Evolutionary conservation across 2,797 vertebrate genomes (phyloP).

Genomic region (Danio albolineatus): DNA sequence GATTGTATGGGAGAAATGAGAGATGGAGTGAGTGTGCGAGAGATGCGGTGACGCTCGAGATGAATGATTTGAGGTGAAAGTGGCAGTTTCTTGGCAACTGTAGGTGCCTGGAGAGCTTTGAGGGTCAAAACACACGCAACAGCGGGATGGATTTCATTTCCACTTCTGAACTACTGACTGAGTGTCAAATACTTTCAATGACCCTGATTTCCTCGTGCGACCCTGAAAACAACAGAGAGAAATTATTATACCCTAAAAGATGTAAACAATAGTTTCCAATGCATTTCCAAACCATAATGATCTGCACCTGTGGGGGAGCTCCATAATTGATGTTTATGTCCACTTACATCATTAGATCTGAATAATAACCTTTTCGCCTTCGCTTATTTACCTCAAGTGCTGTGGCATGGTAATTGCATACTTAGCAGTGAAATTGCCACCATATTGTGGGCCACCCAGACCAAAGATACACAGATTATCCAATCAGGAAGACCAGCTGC

Average conservation of each 20-base stretch:
- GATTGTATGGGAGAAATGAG: conserved; percentile 36
- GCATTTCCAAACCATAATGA: conserved; percentile 16
- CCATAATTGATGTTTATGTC: conserved; percentile 39
- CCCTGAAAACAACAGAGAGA: conserved; percentile 10
- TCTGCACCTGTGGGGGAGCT: conserved; percentile 24
- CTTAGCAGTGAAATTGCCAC: conserved; percentile 45
- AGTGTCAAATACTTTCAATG: conserved; percentile 15
- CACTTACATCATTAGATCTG: conserved; percentile 39
- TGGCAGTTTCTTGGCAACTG: conserved; percentile 40
- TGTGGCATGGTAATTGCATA: conserved; percentile 33
- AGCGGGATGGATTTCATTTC: conserved; percentile 22
- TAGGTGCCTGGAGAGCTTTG: conserved; percentile 23
- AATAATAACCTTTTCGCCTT: conserved; percentile 47
- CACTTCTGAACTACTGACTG: conserved; percentile 24
- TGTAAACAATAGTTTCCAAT: background rate
- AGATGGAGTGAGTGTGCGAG: conserved; percentile 21
- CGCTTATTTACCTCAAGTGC: conserved; percentile 36
- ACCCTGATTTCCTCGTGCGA: conserved; percentile 11
- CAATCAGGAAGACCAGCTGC: conserved; percentile 55
- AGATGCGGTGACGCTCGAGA: conserved; percentile 19
- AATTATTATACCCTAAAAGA: background rate
- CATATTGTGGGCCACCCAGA: conserved; percentile 47
- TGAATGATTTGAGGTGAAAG: conserved; percentile 37
- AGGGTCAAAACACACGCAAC: conserved; percentile 31
- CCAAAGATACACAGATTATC: conserved; percentile 50